Conservation (phyloP, 2,797 vertebrate genomes). For the Gila robusta region DNA sequence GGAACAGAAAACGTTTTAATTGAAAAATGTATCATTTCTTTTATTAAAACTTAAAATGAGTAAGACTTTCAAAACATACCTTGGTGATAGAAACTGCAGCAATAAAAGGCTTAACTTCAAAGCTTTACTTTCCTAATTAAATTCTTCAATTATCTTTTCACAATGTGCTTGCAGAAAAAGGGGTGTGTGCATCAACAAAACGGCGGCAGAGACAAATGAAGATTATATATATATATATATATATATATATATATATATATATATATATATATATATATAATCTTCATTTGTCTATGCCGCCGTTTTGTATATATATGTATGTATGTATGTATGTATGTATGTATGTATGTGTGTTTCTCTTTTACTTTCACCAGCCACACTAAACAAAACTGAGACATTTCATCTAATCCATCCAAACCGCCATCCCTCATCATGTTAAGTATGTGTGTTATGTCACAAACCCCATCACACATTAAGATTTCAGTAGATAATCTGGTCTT, state of each 20-base stretch:
- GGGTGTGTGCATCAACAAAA: neutral
- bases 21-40: neutral
- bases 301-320: no score
- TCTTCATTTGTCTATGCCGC: no score
- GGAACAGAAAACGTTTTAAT: neutral
- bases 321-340: no score
- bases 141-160: neutral
- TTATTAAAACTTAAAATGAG: conserved; percentile 7
- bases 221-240: no score
- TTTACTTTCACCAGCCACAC: conserved; percentile 2
- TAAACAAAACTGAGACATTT: conserved; percentile 36
- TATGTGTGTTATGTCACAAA: conserved; percentile 15
- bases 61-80: conserved; percentile 8
- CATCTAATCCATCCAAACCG: conserved; percentile 17
- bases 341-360: neutral
- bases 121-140: neutral
- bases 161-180: neutral
- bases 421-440: conserved; percentile 22
- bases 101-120: conserved; percentile 14
- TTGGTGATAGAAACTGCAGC: conserved; percentile 5
- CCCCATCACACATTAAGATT: conserved; percentile 35
- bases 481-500: conserved; percentile 32
- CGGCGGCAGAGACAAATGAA: no score
- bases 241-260: no score
- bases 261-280: no score